Evolutionary conservation across 2,888 invertebrate species (phyloP), one percentile per base, ranked within the genome.

Genomic region (Drosophila nr. perissopoda): DNA sequence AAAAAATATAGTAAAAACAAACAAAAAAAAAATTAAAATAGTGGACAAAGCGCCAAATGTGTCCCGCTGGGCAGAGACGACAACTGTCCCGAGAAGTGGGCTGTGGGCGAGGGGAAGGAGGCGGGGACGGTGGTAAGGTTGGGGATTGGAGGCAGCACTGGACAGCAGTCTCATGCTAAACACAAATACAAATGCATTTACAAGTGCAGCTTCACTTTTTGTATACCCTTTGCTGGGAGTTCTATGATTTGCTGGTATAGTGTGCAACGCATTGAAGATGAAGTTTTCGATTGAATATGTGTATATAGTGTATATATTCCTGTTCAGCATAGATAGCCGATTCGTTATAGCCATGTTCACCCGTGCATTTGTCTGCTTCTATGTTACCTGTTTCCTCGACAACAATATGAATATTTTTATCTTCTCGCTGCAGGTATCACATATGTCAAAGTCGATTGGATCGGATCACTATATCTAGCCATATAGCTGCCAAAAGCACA

Each of bases 11-110:
- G 29, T 10, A n/a, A 25, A 48, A 38, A 56, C 38, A 57, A 57
- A 42, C 64, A 57, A 40, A 54, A 48, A 38, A 34, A 31, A 25
- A 56, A 56, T 7, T 0, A 11, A 36, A 27, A 38, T 38, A 16
- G 42, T 54, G 53, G 21, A 70, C 59, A 67, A 65, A 68, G 54
- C 65, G 67, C 56, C 81, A 70, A 70, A 70, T 33, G 67, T 33
- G 54, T 80, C 81, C 88, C 83, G 68, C 79, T 74, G 89, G 89
- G 74, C 64, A 66, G 59, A 57, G 88, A 82, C 60, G 56, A 83
- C 83, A 85, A 79, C 66, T 72, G 83, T 76, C 8, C 25, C 16
- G 16, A 21, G 13, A 21, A 21, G 8, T 46, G 16, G 16, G 16
- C 2, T 21, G 21, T 4, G 42, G 40, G 49, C 8, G 27, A 3